phyloP scores from a whole-genome alignment of 2,113 vertebrate species.

The Dipodomys stephensi region DNA sequence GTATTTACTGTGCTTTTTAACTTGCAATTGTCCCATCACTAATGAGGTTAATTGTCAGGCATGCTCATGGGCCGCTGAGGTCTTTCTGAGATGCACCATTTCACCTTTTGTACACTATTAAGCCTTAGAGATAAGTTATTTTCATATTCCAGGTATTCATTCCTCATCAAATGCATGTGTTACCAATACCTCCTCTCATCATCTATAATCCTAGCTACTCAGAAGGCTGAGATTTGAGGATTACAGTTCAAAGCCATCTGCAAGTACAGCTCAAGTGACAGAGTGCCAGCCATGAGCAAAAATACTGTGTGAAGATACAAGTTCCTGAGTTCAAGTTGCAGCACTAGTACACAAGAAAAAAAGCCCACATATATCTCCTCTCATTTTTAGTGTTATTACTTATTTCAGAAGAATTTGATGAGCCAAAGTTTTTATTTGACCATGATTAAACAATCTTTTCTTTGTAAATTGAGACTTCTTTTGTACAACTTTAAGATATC shows the following conservation, averaged over 20 bases:
- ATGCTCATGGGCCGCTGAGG: neutral
- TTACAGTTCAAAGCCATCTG: too few relatives aligned
- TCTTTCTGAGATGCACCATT: neutral
- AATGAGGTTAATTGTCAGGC: neutral
- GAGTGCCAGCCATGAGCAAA: too few relatives aligned
- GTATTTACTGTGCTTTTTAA: neutral
- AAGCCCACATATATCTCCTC: neutral
- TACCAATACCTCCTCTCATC: neutral
- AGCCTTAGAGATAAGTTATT: neutral
- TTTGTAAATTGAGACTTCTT: constrained; percentile 8
- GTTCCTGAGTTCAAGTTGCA: too few relatives aligned
- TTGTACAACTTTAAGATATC: constrained; percentile 30
- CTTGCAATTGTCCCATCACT: neutral
- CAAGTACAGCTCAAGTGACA: too few relatives aligned
- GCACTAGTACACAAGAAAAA: too few relatives aligned
- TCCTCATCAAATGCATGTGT: neutral
- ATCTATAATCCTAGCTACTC: too few relatives aligned
- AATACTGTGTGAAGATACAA: too few relatives aligned
- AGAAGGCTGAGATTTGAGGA: too few relatives aligned
- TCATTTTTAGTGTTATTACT: neutral
- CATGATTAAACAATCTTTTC: neutral
- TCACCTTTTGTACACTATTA: neutral
- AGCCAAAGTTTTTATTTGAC: constrained; percentile 9
- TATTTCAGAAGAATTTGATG: neutral
- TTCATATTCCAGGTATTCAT: neutral